A percentile compares a stretch with the other conserved stretches of the same genome.
phyloP scores from a whole-genome alignment of 1,140 invertebrate genomes.

The Diploscapter pachys region DNA sequence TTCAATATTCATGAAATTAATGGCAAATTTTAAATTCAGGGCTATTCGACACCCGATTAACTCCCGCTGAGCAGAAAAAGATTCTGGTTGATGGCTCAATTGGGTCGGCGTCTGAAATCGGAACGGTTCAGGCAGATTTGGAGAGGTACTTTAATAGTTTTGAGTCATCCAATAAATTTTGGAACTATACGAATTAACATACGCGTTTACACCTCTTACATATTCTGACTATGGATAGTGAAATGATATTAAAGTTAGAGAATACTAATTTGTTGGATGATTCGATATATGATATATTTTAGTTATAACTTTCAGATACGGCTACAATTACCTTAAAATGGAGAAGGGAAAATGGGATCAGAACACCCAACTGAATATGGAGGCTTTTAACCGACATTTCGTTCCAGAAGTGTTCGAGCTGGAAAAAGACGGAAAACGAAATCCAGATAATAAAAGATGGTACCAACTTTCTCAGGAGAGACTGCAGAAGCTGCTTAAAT shows the following conservation, averaged over 20 bases:
- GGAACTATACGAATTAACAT: no score
- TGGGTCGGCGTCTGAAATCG: neutral
- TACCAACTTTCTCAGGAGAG: no score
- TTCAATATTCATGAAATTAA: no score
- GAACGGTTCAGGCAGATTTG: constrained; percentile 3
- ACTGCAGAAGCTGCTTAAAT: no score
- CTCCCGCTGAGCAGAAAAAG: neutral
- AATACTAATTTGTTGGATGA: no score
- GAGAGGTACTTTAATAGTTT: neutral
- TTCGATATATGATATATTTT: no score
- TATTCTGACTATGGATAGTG: no score
- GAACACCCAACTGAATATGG: constrained; percentile 6
- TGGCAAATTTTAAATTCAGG: neutral
- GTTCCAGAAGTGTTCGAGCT: constrained; percentile 3
- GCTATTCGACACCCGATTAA: neutral
- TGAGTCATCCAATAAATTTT: neutral
- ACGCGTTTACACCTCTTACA: no score
- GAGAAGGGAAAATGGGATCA: neutral
- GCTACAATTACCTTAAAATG: constrained; percentile 3
- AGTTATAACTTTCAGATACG: neutral
- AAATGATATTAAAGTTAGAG: no score
- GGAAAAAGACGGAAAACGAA: no score
- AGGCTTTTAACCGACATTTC: constrained; percentile 11
- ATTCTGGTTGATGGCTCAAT: neutral
- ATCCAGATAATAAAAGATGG: no score